Conservation (phyloP, 2,797 vertebrate species). For the Varecia variegata region DNA sequence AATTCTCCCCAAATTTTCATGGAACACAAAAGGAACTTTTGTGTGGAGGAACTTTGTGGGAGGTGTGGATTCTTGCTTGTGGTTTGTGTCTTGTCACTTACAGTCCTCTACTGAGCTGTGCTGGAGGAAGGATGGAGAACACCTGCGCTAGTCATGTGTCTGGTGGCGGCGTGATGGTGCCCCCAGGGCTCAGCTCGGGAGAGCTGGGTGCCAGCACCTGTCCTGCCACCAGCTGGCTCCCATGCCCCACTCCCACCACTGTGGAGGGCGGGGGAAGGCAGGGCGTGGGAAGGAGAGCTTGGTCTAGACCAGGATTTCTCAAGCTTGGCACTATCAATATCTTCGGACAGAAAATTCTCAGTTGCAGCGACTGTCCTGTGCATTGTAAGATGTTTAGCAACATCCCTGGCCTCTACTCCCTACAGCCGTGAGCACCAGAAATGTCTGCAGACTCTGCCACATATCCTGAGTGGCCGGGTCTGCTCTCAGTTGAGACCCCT, state of each 20-base stretch:
- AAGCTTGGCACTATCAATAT: not conserved
- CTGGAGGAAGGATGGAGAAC: not conserved
- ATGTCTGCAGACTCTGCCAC: not conserved
- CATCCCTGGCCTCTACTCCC: not conserved
- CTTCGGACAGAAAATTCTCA: not conserved
- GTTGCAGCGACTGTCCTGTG: not conserved
- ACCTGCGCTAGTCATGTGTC: not conserved
- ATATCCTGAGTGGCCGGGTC: not conserved
- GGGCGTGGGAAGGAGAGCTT: no score
- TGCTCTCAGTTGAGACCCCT: not conserved
- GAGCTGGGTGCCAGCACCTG: not conserved
- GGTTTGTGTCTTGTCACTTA: not conserved
- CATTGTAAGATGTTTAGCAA: not conserved
- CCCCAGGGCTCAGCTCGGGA: not conserved
- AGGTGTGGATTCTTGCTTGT: not conserved
- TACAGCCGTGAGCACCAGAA: not conserved
- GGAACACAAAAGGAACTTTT: conserved; percentile 35
- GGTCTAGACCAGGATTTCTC: not conserved
- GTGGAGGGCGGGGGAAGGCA: not conserved
- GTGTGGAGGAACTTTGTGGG: not conserved
- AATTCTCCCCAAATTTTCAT: conserved; percentile 52
- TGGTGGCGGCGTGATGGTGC: fast-evolving
- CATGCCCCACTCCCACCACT: not conserved
- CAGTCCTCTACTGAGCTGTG: not conserved
- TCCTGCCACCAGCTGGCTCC: not conserved